Evolutionary conservation across 2,797 vertebrate species (phyloP), one percentile per base, ranked within the genome.

Genomic region (Vipera ursinii): DNA sequence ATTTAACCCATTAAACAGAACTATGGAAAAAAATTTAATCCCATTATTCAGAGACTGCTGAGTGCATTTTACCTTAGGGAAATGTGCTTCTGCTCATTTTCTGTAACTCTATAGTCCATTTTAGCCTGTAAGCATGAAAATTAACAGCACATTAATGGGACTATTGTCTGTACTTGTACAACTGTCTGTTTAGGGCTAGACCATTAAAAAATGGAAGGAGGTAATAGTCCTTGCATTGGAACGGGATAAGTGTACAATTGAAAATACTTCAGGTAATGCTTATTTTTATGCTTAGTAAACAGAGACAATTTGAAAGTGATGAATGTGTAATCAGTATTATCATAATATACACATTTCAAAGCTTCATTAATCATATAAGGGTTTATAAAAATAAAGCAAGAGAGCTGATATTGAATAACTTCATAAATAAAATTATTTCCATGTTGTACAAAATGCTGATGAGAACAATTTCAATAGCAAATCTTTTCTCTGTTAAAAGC

Each of bases 151-250:
- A 93, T 97, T 97, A 96, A 96, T 94, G 95, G 91, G 92, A 95
- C 93, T 95, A 95, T 93, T 97, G 95, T 92, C 94, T 96, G 89
- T 82, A 95, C 63, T 93, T n/a, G 60, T 94, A 95, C 92, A 93
- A 94, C 94, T 95, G 78, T 97, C 96, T 97, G 92, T 95, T 97
- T 95, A 96, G 94, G 96, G 96, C 93, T 94, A 97, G 94, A 38
- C 87, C 94, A 97, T 96, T 97, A 97, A 97, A 97, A 92, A 97
- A 97, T 94, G 94, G 94, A 96, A 96, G 93, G 90, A 94, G 93
- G 96, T 96, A 97, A 97, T 96, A 94, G 60, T 96, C 96, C 92
- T 94, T 97, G 93, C 93, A 94, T 93, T 97, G 96, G 94, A 97
- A 95, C 89, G 94, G 92, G 86, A 95, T 94, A 96, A 94, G 63